phyloP scores from a whole-genome alignment of 1,140 invertebrate genomes.

The Caenorhabditis inopinata region DNA sequence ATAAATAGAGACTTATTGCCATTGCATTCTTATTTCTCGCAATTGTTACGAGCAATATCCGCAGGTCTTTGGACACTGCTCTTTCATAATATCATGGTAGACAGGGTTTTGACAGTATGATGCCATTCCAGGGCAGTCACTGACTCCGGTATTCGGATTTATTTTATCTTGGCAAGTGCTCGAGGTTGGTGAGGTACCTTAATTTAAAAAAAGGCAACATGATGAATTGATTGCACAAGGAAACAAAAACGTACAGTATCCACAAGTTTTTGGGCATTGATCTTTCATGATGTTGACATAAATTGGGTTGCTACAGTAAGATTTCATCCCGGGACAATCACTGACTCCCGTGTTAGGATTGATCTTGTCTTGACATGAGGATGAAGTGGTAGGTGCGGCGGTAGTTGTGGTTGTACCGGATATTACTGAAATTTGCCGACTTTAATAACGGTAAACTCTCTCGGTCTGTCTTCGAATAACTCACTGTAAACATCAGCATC shows the following conservation, averaged over 20 bases:
- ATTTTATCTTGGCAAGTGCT: background rate
- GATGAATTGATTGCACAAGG: too few species aligned
- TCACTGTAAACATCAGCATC: too few species aligned
- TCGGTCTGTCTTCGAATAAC: too few species aligned
- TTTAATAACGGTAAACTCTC: too few species aligned
- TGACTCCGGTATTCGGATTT: background rate
- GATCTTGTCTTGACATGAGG: background rate
- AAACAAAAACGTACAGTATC: background rate
- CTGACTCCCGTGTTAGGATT: background rate
- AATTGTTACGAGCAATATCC: background rate
- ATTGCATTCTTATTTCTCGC: too few species aligned
- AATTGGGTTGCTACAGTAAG: background rate
- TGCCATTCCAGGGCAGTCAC: background rate
- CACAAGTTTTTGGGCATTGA: conserved; percentile 22
- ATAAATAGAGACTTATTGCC: too few species aligned
- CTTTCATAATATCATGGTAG: background rate
- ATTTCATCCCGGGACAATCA: background rate
- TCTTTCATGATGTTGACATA: background rate
- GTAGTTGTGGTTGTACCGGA: background rate
- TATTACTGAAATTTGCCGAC: too few species aligned
- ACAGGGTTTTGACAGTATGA: background rate
- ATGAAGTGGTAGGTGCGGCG: background rate
- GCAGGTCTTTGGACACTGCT: conserved; percentile 10
- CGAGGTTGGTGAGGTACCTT: too few species aligned
- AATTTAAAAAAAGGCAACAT: too few species aligned